Base-by-base conservation (phyloP, 1,140 invertebrate species). In the Eupeodes corollae region DNA sequence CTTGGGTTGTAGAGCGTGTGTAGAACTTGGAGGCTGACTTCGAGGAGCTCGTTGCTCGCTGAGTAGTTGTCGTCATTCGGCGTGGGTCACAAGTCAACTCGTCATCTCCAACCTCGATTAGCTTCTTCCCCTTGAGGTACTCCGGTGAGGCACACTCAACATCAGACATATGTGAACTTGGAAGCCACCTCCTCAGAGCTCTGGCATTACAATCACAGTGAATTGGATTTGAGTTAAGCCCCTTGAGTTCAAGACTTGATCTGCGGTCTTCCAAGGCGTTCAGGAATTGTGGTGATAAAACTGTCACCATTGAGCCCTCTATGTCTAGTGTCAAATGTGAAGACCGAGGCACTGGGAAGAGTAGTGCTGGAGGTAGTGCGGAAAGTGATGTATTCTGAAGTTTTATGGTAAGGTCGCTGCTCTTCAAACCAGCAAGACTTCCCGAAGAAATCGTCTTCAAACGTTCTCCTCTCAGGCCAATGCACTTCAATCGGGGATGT, bases 321-420 rank as follows among this genome's bases (percentile, higher is more conserved):
- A 93, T 75, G 59, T 91, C 83, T 1, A 93, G 70, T 8, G 72
- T 77, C 14, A 93, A 79, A 46, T 79, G 76, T 0, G 86, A 88
- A 5, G 89, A 93, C 56, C 88, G 76, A 1, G 91, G 91, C n/a
- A 94, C 76, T 0, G 89, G 86, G 56, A 91, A 88, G 43, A 94
- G 78, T 16, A 93, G 59, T 1, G 87, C 80, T 6, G 86, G 80
- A 3, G 87, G 86, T 48, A 93, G 70, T 1, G 75, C 71, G 26
- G 77, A 78, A 2, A 93, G 61, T 1, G 85, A 89, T 2, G 89
- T 91, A 58, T 91, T 87, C 13, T 78, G 75, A 11, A 94, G 63
- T 42, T 79, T 75, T 12, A 94, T 77, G 1, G 72, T 73, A n/a
- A 93, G 73, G 10, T 76, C 62, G 13, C 75, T 75, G 26, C 75